phyloP scores from a whole-genome alignment of 1,140 invertebrate species.

The Popillia japonica region DNA sequence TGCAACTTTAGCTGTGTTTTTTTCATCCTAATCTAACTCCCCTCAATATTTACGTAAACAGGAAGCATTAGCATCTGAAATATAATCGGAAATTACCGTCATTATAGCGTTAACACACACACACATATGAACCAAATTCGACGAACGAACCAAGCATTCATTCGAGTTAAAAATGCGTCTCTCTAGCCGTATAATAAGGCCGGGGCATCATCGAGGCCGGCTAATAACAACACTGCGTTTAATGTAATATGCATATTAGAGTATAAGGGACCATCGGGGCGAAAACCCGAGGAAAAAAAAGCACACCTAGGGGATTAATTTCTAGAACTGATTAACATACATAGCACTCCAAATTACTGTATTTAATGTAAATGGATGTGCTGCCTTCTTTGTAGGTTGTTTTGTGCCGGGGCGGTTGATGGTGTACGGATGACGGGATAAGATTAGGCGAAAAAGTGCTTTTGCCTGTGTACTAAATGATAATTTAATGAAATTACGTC shows the following conservation, averaged over 20 bases:
- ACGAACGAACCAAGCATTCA: no score
- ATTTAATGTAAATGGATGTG: slow-evolving; percentile 2
- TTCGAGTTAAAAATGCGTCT: neutral
- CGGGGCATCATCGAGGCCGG: neutral
- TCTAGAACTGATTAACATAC: slow-evolving; percentile 12
- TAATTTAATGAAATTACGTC: no score
- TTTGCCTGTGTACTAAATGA: no score
- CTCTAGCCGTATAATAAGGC: neutral
- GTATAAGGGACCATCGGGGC: neutral
- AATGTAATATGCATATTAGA: neutral
- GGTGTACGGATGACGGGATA: no score
- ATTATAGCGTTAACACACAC: neutral
- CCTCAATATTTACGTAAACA: neutral
- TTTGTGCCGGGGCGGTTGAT: no score
- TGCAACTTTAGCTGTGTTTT: no score
- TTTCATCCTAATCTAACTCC: no score
- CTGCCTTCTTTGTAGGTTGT: no score
- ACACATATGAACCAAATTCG: no score
- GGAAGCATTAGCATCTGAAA: neutral
- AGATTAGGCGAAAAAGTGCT: no score
- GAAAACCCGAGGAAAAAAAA: neutral
- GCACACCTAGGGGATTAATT: slow-evolving; percentile 4
- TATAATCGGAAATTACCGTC: neutral
- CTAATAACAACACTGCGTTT: neutral
- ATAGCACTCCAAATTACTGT: slow-evolving; percentile 1